Base-by-base conservation (phyloP, 92 coral and sea anemone genomes). In the Parazoanthus swiftii region DNA sequence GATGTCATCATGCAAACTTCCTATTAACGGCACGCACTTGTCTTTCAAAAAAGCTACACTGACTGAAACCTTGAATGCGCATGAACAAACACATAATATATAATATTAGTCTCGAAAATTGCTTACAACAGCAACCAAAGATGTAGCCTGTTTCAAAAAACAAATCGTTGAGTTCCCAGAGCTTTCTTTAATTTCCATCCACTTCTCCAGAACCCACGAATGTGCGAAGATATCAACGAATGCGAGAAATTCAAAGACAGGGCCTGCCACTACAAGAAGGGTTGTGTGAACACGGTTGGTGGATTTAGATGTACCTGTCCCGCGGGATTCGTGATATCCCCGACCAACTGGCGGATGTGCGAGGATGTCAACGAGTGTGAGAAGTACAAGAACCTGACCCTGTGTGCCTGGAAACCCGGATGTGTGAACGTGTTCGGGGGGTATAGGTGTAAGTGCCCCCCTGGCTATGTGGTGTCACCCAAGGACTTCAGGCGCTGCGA, bases 391-490 rank as follows among this genome's bases (percentile, higher is more conserved):
- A 84, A 82, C 88, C 78, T 67, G 36, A 73, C 44, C 20, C 68
- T 86, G 38, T 92, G 94, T 63, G 85, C 86, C 50, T 89, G 94
- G 94, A 82, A 86, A 33, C 50, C 75, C 13, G 94, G 94, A 38
- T 92, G 94, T 33, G 94, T 92, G 8, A 92, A 92, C 88, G 85
- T 89, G 1, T 51, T 71, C 50, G 94, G 94, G 21, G 80, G 94
- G 21, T 92, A 86, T 81, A 86, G 74, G 70, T 92, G 94, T 67
- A 89, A 14, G 44, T 92, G 94, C 36, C 94, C 94, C 33, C 79
- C 94, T 4, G 92, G 92, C 4, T 92, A 86, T 42, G 88, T 85
- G 39, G 89, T 92, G 8, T 89, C 92, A 0, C 59, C 76, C 13
- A 75, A 77, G 66, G 89, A 92, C 70, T 89, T 92, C 80, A 83